These are phyloP conservation scores for Champsocephalus gunnari DNA, from an alignment of 2,797 vertebrate species.

Conservation along the genomic window DNA sequence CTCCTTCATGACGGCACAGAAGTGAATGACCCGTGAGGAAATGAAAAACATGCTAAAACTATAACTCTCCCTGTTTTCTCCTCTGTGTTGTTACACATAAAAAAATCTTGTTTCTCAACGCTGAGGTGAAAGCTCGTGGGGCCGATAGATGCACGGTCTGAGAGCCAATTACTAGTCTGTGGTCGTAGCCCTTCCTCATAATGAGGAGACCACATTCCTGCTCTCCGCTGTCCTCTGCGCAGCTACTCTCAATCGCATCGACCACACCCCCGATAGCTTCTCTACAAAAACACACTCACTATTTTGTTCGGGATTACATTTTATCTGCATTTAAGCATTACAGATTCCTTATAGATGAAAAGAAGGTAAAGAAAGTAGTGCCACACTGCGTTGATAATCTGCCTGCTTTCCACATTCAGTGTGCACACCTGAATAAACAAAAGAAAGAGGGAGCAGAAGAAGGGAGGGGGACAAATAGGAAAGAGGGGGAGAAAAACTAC, in stretches of 20 bases:
- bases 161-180: slow-evolving; percentile 73
- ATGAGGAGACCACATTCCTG: slow-evolving; percentile 74
- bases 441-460: slow-evolving; percentile 62
- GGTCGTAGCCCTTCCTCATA: slow-evolving; percentile 66
- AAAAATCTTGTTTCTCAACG: slow-evolving; percentile 51
- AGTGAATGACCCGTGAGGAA: slow-evolving; percentile 22
- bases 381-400: slow-evolving; percentile 45
- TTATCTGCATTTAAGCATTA: slow-evolving; percentile 12
- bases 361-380: slow-evolving; percentile 22
- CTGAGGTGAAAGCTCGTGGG: slow-evolving; percentile 61
- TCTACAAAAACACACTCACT: slow-evolving; percentile 30
- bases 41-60: slow-evolving; percentile 53
- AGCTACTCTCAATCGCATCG: slow-evolving; percentile 48
- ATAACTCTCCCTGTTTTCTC: slow-evolving; percentile 42
- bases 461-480: slow-evolving; percentile 50
- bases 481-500: slow-evolving; percentile 53
- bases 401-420: slow-evolving; percentile 42
- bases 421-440: slow-evolving; percentile 84
- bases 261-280: slow-evolving; percentile 39
- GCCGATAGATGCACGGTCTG: slow-evolving; percentile 50
- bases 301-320: slow-evolving; percentile 6
- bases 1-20: slow-evolving; percentile 49
- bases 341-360: neutral
- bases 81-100: slow-evolving; percentile 48
- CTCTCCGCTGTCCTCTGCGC: slow-evolving; percentile 74